Evolutionary conservation across 2,888 invertebrate genomes (phyloP).

Genomic region (Plusia festucae): DNA sequence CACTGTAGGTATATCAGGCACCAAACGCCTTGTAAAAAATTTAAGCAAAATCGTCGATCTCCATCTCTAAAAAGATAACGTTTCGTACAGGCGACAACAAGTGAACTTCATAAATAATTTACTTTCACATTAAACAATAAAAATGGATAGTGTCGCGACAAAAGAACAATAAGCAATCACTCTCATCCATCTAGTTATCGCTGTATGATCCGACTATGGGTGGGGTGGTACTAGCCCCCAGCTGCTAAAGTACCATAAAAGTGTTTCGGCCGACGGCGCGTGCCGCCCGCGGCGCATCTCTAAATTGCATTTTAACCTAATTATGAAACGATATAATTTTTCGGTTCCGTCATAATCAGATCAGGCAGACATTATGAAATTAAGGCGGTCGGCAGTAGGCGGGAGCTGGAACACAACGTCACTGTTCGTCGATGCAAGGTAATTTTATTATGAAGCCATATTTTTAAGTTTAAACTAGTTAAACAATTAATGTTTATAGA

Average conservation of each 20-base stretch:
- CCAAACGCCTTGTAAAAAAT: slow-evolving; percentile 38
- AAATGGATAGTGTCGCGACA: slow-evolving; percentile 27
- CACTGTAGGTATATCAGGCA: not conserved
- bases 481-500: slow-evolving; percentile 1
- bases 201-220: slow-evolving; percentile 47
- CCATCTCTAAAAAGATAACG: not conserved
- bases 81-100: slow-evolving; percentile 20
- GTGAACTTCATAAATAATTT: slow-evolving; percentile 26
- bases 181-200: slow-evolving; percentile 52
- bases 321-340: slow-evolving; percentile 88
- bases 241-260: slow-evolving; percentile 69
- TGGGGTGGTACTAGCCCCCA: slow-evolving; percentile 55
- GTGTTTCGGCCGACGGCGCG: slow-evolving; percentile 69
- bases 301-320: slow-evolving; percentile 89
- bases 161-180: slow-evolving; percentile 52
- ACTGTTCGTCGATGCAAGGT: slow-evolving; percentile 66
- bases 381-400: slow-evolving; percentile 80
- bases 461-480: slow-evolving; percentile 26
- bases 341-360: slow-evolving; percentile 87
- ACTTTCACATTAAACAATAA: slow-evolving; percentile 22
- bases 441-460: slow-evolving; percentile 46
- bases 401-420: slow-evolving; percentile 66
- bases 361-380: slow-evolving; percentile 86
- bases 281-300: slow-evolving; percentile 85
- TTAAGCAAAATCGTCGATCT: slow-evolving; percentile 15